Evolutionary conservation across 2,113 vertebrate genomes (phyloP), one percentile per base, ranked within the genome.

Genomic region (Alexandromys fortis): DNA sequence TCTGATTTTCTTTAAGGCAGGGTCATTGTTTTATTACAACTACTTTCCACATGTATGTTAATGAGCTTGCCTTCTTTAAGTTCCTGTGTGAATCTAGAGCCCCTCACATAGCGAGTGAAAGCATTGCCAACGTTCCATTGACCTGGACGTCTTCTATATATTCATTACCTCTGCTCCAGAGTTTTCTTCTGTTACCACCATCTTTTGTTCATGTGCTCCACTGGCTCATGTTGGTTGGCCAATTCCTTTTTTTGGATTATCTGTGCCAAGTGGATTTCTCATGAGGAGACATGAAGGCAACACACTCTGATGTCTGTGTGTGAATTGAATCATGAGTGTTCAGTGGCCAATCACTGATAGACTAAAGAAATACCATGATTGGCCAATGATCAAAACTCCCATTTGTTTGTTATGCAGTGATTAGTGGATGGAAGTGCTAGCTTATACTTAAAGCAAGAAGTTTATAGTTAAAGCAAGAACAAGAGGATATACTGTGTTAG

Each of bases 201-300:
- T 28, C 30, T 91, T 94, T 92, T 92, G 22, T 92, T 85, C 78
- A 33, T 77, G 42, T 79, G 58, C 10, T 75, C 3, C 47, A 30
- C 55, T 70, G 58, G 58, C 92, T 28, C 65, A 81, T 38, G 38
- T 77, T 61, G 77, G 3, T 63, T 92, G 91, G 61, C 67, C 38
- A 58, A 0, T 75, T 68, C 10, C 28, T 1, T 72, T 33, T 94
- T 91, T 89, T 49, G 38, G 12, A 78, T 78, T 68, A 26, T 42
- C 63, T 33, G 35, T 45, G 12, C 55, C 30, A 1, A 35, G 14
- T 95, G n/a, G 35, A 63, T 49, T 94, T 95, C 38, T 91, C n/a
- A 19, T 30, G 28, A 65, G 10, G 79, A 45, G n/a, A 65, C 11
- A 72, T 38, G 65, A 79, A 76, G 65, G 38, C 47, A 61, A 9